Evolutionary conservation across 2,888 invertebrate genomes (phyloP).

Genomic region (Imbricaverruca yamaguchii): DNA sequence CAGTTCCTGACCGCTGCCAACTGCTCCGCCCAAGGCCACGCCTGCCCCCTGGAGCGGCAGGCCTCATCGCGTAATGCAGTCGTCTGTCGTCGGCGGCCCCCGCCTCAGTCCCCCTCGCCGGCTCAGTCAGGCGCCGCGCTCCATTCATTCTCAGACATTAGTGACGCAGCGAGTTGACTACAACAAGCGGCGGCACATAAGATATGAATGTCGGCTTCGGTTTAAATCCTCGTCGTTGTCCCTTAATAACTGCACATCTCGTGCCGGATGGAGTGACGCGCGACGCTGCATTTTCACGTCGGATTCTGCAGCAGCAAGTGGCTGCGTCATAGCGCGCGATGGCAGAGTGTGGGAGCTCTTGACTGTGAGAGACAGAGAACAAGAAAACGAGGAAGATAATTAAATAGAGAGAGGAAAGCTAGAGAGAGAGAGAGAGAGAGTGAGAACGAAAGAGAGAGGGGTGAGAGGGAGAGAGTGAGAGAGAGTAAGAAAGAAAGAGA

Average conservation of each 20-base stretch:
- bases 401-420: too few relatives aligned
- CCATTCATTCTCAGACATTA: neutral
- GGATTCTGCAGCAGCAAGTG: neutral
- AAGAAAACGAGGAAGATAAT: too few relatives aligned
- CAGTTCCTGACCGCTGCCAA: too few relatives aligned
- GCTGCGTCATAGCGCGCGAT: neutral
- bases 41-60: neutral
- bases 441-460: too few relatives aligned
- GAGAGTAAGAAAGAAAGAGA: too few relatives aligned
- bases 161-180: neutral
- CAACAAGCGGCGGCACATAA: conserved; percentile 1
- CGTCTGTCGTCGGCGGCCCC: neutral
- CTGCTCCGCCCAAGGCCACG: neutral
- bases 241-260: conserved; percentile 11
- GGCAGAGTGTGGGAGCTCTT: too few relatives aligned
- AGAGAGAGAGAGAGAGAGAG: too few relatives aligned
- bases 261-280: neutral
- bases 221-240: conserved; percentile 3
- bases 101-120: neutral
- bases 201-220: neutral
- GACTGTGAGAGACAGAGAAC: too few relatives aligned
- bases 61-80: neutral
- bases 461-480: too few relatives aligned
- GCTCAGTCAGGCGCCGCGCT: neutral
- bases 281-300: neutral